Base-by-base conservation (phyloP, 2,113 vertebrate species). In the Rhinogobius similis region DNA sequence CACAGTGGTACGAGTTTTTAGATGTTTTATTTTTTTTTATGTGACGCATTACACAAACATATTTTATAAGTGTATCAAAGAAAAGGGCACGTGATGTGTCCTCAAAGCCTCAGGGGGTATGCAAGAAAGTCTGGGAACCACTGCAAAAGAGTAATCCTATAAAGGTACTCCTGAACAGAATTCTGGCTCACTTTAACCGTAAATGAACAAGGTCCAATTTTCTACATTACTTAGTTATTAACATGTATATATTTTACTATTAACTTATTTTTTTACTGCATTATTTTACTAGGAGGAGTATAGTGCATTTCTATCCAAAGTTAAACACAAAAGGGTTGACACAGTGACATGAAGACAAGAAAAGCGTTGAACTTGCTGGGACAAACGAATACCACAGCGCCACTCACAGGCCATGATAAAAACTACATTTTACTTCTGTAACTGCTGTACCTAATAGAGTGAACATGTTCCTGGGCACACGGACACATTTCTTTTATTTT, bases 381-480 rank as follows among this genome's bases (percentile, higher is more conserved):
- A 29, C 50, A 23, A 6, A 26, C 6, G 52, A 55, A 14, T 24
- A 13, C 52, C 23, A 13, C 23, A 55, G 52, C 52, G 10, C 52
- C 52, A 26, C 52, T 14, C 21, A 14, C 21, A 55, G 52, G 52
- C 52, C 52, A 26, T 24, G 12, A 24, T 1, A 26, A 26, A 13
- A 55, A 55, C 52, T 55, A 14, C 52, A 55, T 2, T 26, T 2
- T 14, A 21, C 24, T 18, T 13, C 13, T 41, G 39, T 26, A 58
- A 68, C 48, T 55, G 71, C 71, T 55, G 44, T 64, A 76, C 80
- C 79, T 84, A 64, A 81, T 79, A 72, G 55, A 56, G 68, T 78
- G 84, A 82, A 84, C 79, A 69, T 84, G 62, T 75, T 76, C 73
- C 73, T 58, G 65, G 68, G 73, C 62, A 52, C 61, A 62, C 70